Percentiles rank a stretch among this genome's conserved stretches.
These are phyloP conservation scores for Stenoptilia bipunctidactyla DNA, from an alignment of 2,888 invertebrate genomes.

Conservation along the genomic window DNA sequence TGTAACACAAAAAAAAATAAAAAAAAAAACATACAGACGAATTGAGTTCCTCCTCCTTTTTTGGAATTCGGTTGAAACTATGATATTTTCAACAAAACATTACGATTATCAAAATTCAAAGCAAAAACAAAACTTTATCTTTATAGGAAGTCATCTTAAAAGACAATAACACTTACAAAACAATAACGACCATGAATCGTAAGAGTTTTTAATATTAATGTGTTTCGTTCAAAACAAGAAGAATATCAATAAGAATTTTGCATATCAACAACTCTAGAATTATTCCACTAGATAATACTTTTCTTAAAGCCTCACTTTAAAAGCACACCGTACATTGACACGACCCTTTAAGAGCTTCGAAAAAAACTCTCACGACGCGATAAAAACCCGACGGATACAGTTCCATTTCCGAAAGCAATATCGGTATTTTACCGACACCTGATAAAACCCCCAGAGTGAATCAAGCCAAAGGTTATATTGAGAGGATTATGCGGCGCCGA, in stretches of 20 bases:
- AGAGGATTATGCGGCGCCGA: neutral
- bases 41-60: too few relatives aligned
- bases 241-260: too few relatives aligned
- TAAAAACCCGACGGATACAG: constrained; percentile 17
- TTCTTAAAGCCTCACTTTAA: constrained; percentile 10
- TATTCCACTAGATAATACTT: too few relatives aligned
- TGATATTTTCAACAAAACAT: too few relatives aligned
- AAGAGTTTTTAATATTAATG: constrained; percentile 9
- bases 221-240: too few relatives aligned
- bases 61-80: too few relatives aligned
- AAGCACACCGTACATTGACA: neutral
- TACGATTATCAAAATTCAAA: too few relatives aligned
- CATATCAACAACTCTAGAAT: too few relatives aligned
- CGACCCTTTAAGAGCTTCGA: constrained; percentile 16
- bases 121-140: too few relatives aligned
- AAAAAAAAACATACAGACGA: too few relatives aligned
- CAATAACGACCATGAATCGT: constrained; percentile 11
- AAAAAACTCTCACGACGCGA: constrained; percentile 13
- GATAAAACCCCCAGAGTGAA: constrained; percentile 1
- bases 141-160: too few relatives aligned
- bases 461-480: neutral
- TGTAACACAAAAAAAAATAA: too few relatives aligned
- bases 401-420: neutral
- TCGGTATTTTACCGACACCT: neutral
- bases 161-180: neutral